Evolutionary conservation across 23 tunicate genomes (phyloP).

Genomic region (Halocynthia roretzi): DNA sequence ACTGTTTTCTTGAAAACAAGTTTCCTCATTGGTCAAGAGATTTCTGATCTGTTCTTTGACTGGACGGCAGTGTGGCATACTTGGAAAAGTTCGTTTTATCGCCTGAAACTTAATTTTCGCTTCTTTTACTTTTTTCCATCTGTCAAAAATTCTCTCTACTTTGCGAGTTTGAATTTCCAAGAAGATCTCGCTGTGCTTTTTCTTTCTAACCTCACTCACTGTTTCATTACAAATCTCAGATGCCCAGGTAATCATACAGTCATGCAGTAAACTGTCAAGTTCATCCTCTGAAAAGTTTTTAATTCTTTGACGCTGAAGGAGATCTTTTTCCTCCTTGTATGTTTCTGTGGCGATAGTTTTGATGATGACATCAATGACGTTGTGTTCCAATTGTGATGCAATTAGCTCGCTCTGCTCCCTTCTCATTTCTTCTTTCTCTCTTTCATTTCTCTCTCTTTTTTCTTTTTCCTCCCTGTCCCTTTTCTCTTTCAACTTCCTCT

Average conservation of each 20-base stretch:
- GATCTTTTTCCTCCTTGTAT: not conserved
- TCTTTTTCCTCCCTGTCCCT: constrained; percentile 15
- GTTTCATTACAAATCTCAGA: not conserved
- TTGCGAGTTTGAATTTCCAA: constrained; percentile 2
- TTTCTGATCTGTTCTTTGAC: constrained; percentile 34
- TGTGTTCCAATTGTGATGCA: not conserved
- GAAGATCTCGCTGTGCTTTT: constrained; percentile 1
- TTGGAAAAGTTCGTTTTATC: constrained; percentile 45
- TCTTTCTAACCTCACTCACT: constrained; percentile 20
- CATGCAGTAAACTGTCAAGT: not conserved
- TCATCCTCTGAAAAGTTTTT: not conserved
- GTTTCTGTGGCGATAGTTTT: not conserved
- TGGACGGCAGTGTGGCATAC: constrained; percentile 32
- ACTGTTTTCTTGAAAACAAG: not conserved
- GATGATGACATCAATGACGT: constrained; percentile 16
- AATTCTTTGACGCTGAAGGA: not conserved
- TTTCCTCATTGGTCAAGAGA: constrained; percentile 12
- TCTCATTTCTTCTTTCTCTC: constrained; percentile 15
- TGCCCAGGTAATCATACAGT: not conserved
- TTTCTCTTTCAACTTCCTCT: constrained; percentile 13
- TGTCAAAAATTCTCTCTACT: constrained; percentile 15
- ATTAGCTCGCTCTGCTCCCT: constrained; percentile 17
- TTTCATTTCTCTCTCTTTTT: constrained; percentile 11
- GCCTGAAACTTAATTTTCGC: constrained; percentile 6
- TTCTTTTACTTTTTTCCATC: constrained; percentile 36